Percentiles rank a stretch among this genome's conserved stretches.
Evolutionary conservation across 2,797 vertebrate species (phyloP).

Genomic region (Pantherophis vulpinus): DNA sequence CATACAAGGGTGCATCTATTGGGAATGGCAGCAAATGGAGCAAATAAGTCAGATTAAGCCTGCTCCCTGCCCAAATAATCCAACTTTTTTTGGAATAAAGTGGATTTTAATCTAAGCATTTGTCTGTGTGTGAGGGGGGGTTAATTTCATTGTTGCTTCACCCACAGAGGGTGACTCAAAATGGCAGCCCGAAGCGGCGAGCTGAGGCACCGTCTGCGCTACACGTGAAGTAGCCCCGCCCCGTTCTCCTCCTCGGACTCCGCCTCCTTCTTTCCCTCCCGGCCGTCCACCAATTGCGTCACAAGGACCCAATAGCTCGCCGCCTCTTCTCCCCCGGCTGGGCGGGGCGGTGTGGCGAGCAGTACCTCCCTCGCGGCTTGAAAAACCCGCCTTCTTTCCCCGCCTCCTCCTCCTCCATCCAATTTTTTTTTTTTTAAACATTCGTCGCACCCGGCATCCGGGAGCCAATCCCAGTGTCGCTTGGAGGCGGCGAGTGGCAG

Average conservation of each 20-base stretch:
- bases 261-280: neutral
- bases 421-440: too few relatives aligned
- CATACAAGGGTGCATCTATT: neutral
- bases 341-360: neutral
- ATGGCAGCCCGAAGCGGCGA: neutral
- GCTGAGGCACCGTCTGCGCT: fast-evolving
- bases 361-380: neutral
- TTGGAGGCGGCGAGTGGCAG: neutral
- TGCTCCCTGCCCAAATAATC: neutral
- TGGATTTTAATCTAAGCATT: neutral
- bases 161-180: neutral
- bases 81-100: neutral
- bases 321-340: too few relatives aligned
- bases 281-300: fast-evolving
- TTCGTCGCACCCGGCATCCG: neutral
- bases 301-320: slow-evolving; percentile 3
- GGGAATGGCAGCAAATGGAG: neutral
- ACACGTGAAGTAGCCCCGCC: neutral
- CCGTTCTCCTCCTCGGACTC: neutral
- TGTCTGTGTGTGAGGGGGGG: fast-evolving
- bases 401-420: too few relatives aligned
- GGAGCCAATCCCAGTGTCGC: too few relatives aligned
- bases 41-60: neutral
- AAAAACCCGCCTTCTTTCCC: neutral
- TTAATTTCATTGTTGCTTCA: too few relatives aligned